These are phyloP conservation scores for Pteria penguin DNA, from an alignment of 2,888 invertebrate genomes.

Conservation along the genomic window DNA sequence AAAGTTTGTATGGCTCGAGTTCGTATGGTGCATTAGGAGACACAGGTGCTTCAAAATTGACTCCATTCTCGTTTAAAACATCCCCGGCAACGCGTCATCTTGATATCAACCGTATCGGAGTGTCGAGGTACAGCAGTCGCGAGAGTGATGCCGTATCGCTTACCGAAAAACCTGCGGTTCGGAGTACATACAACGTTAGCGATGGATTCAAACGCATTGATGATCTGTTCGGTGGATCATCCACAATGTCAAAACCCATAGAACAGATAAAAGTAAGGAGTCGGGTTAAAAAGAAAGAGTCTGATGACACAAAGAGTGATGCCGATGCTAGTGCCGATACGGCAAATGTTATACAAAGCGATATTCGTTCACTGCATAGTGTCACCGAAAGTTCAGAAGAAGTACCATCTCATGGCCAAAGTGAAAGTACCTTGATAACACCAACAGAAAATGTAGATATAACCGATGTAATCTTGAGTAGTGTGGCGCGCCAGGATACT, in stretches of 20 bases:
- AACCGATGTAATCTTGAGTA: background rate
- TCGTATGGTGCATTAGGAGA: background rate
- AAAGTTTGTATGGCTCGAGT: constrained; percentile 6
- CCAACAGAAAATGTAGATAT: background rate
- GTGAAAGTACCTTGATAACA: background rate
- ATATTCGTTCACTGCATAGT: background rate
- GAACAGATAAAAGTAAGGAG: background rate
- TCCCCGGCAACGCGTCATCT: background rate
- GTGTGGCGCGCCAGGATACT: background rate
- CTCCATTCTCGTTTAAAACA: background rate
- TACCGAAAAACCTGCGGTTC: background rate
- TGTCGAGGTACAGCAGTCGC: background rate
- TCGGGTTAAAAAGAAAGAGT: background rate
- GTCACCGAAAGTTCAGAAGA: background rate
- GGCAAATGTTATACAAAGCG: background rate
- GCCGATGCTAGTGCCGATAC: too few relatives aligned
- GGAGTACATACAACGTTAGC: background rate
- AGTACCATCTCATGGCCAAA: background rate
- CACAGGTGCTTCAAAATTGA: background rate
- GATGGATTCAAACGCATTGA: background rate
- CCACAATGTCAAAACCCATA: background rate
- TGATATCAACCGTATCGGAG: background rate
- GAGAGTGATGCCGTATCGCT: background rate
- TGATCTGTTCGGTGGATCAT: background rate
- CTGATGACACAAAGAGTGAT: background rate